Percentiles rank a stretch among this genome's conserved stretches.
Evolutionary conservation across 2,113 vertebrate genomes (phyloP).

Genomic region (Corvus cornix): DNA sequence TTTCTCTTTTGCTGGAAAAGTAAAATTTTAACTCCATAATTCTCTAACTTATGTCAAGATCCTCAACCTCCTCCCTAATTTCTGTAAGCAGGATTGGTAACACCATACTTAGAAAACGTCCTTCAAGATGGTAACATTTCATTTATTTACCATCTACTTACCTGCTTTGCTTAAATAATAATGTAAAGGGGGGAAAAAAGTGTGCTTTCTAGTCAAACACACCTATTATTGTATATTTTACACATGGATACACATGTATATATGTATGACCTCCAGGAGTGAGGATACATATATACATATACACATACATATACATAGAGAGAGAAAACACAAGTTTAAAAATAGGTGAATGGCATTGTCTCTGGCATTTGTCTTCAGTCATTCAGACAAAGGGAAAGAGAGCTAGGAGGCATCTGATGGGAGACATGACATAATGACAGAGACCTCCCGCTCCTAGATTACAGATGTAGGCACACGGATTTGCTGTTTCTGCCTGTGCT

Average conservation of each 20-base stretch:
- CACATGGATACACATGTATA: conserved; percentile 79
- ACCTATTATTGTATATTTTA: conserved; percentile 57
- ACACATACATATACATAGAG: conserved; percentile 81
- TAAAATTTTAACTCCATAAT: neutral
- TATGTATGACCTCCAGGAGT: conserved; percentile 72
- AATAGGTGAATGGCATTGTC: conserved; percentile 3
- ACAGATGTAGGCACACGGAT: neutral
- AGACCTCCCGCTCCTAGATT: neutral
- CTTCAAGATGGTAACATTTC: conserved; percentile 34
- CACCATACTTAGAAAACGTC: neutral
- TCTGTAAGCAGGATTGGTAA: neutral
- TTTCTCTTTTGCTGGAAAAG: neutral
- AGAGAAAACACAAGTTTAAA: conserved; percentile 55
- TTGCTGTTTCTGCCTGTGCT: neutral
- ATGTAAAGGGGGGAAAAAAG: neutral
- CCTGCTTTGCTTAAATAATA: conserved; percentile 50
- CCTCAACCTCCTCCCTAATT: neutral
- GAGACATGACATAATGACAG: neutral
- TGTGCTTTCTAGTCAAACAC: conserved; percentile 51
- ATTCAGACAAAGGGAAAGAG: neutral
- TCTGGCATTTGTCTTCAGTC: conserved; percentile 44
- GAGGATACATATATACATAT: conserved; percentile 83
- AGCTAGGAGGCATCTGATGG: neutral
- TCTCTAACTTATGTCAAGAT: neutral
- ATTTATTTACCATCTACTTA: conserved; percentile 72